Evolutionary conservation across 2,888 invertebrate genomes (phyloP).

Genomic region (Embidobia sp.): DNA sequence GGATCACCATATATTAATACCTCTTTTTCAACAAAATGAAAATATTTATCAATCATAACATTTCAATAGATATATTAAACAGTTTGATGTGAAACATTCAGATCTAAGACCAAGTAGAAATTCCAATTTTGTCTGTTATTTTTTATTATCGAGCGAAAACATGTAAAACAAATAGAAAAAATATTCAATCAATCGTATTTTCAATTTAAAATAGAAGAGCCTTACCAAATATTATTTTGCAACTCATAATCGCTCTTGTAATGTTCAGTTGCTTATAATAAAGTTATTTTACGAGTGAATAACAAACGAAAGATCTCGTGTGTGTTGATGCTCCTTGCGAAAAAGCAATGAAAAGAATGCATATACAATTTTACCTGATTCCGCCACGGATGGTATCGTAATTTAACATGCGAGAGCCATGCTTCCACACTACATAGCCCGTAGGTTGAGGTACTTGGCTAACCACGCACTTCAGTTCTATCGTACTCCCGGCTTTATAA

Average conservation of each 20-base stretch:
- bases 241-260: slow-evolving; percentile 8
- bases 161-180: neutral
- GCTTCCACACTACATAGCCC: slow-evolving; percentile 90
- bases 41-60: too few species aligned
- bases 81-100: too few species aligned
- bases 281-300: slow-evolving; percentile 34
- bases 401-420: slow-evolving; percentile 88
- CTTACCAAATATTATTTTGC: neutral
- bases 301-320: slow-evolving; percentile 3
- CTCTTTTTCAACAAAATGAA: too few species aligned
- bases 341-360: neutral
- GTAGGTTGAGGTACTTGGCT: slow-evolving; percentile 90
- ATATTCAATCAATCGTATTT: too few species aligned
- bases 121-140: too few species aligned
- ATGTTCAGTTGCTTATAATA: slow-evolving; percentile 44
- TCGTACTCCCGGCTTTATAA: slow-evolving; percentile 91
- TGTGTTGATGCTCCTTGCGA: slow-evolving; percentile 7
- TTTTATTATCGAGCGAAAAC: too few species aligned
- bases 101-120: too few species aligned
- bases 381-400: slow-evolving; percentile 91
- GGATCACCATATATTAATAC: too few species aligned
- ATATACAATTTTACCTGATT: slow-evolving; percentile 85
- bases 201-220: too few species aligned
- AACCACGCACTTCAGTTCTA: slow-evolving; percentile 91
- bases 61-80: too few species aligned